Conservation (phyloP, 2,797 vertebrate genomes). For the Rhabdomys pumilio region DNA sequence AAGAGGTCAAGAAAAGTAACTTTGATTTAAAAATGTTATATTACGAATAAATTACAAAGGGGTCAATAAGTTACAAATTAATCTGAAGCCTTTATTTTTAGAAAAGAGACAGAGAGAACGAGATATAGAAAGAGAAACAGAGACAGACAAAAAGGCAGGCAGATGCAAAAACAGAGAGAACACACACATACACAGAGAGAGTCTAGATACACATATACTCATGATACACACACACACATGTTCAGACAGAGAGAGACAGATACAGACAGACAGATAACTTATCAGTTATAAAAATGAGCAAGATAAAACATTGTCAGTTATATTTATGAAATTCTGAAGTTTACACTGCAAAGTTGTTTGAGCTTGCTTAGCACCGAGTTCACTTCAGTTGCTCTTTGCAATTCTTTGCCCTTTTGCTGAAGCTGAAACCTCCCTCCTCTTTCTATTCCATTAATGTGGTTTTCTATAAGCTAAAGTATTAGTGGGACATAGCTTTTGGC, state of each 20-base stretch:
- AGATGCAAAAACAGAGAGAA: background rate
- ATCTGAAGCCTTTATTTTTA: background rate
- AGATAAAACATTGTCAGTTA: background rate
- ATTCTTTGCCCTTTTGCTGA: slow-evolving; percentile 16
- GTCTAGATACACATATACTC: too few relatives aligned
- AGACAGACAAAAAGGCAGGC: background rate
- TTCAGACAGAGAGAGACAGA: background rate
- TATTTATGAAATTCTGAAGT: background rate
- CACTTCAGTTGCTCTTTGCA: background rate
- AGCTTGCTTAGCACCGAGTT: background rate
- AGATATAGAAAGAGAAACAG: background rate
- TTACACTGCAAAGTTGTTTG: background rate
- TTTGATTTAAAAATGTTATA: background rate
- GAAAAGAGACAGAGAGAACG: background rate
- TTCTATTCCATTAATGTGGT: background rate
- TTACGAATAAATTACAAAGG: background rate
- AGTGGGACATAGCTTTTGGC: background rate
- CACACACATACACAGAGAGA: background rate
- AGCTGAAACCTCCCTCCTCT: slow-evolving; percentile 1
- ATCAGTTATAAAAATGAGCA: background rate
- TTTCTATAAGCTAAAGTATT: slow-evolving; percentile 9
- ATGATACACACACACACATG: too few relatives aligned
- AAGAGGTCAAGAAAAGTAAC: background rate
- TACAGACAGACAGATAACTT: background rate
- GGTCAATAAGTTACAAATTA: background rate